A percentile compares a stretch with the other conserved stretches of the same genome.
Evolutionary conservation across 2,888 invertebrate genomes (phyloP).

Genomic region (Tipula helvola): DNA sequence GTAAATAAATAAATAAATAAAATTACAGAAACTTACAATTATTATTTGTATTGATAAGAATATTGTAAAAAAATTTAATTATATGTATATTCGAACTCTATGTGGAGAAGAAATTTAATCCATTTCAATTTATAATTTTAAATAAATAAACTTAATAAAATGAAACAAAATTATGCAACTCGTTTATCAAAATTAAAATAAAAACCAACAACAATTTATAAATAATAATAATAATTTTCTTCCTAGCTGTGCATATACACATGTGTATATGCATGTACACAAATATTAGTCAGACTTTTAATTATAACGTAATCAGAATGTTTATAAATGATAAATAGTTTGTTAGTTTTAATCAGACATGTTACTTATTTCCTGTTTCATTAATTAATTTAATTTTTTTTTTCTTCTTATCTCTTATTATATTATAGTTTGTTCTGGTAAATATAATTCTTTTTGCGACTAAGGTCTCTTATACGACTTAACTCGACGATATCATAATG

Average conservation of each 20-base stretch:
- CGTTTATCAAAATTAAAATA: neutral
- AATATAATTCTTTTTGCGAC: neutral
- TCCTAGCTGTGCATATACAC: neutral
- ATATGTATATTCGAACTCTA: neutral
- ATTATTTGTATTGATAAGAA: neutral
- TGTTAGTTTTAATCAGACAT: neutral
- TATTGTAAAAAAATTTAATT: neutral
- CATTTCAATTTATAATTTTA: neutral
- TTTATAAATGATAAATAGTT: neutral
- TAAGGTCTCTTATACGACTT: neutral
- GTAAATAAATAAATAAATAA: neutral
- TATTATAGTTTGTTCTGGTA: neutral
- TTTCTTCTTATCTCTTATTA: neutral
- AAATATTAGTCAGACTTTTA: neutral
- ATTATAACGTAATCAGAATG: neutral
- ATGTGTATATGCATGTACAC: neutral
- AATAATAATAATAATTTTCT: neutral
- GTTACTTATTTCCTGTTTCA: neutral
- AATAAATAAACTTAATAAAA: neutral
- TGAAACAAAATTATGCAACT: neutral
- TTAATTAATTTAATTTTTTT: neutral
- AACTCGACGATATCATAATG: neutral
- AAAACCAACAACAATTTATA: neutral
- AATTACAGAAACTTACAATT: neutral
- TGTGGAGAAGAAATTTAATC: neutral